Percentiles rank a stretch among this genome's conserved stretches.
These are phyloP conservation scores for Heliconius hermathena DNA, from an alignment of 1,140 invertebrate species.

Conservation along the genomic window DNA sequence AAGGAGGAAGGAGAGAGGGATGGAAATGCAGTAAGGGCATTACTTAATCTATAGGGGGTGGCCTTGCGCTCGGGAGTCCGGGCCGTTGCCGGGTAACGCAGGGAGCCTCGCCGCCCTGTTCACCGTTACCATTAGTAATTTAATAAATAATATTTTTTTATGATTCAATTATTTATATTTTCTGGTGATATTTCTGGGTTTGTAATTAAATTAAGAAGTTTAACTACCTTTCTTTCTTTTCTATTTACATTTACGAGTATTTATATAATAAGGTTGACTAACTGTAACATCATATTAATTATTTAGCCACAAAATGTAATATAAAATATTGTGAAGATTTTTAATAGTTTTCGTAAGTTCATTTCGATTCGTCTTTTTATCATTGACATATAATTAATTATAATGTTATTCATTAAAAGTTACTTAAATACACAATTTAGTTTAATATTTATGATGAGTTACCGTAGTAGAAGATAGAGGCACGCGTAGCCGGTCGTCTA, in stretches of 20 bases:
- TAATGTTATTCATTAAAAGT: not conserved
- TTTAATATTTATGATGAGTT: constrained; percentile 1
- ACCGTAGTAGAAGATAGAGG: not conserved
- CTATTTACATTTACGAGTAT: too few species aligned
- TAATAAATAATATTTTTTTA: not conserved
- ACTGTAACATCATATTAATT: too few species aligned
- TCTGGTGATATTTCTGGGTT: not conserved
- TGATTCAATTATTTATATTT: not conserved
- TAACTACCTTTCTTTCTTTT: too few species aligned
- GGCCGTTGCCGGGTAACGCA: constrained; percentile 36
- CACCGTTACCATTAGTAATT: constrained; percentile 13
- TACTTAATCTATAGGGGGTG: constrained; percentile 35
- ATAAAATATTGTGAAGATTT: too few species aligned
- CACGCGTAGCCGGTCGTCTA: constrained; percentile 28
- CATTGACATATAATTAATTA: too few species aligned
- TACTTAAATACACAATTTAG: not conserved
- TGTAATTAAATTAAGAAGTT: too few species aligned
- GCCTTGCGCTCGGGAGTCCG: constrained; percentile 29
- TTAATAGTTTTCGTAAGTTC: too few species aligned
- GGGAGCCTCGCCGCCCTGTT: constrained; percentile 22
- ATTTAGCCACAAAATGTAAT: too few species aligned
- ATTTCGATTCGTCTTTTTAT: too few species aligned
- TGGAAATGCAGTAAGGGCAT: constrained; percentile 39
- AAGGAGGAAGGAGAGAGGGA: constrained; percentile 10
- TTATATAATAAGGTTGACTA: too few species aligned